Percentiles rank a stretch among this genome's conserved stretches.
phyloP scores from a whole-genome alignment of 2,888 invertebrate species.

The Dendrolimus houi region DNA sequence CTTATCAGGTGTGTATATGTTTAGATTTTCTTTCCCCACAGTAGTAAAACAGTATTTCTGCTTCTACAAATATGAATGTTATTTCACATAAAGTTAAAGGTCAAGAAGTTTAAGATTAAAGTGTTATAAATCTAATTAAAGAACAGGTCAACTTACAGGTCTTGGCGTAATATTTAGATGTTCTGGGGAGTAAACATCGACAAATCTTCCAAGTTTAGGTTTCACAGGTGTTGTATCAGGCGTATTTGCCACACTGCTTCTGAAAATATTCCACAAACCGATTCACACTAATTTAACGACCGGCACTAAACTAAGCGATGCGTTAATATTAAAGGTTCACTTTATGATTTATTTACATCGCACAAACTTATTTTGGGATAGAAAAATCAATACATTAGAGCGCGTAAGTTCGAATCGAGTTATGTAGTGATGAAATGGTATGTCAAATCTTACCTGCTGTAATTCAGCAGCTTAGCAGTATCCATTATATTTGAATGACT shows the following conservation, averaged over 20 bases:
- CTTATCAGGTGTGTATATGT: conserved; percentile 47
- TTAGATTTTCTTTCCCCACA: conserved; percentile 42
- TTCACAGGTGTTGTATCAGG: conserved; percentile 48
- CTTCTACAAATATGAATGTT: background rate
- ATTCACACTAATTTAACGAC: conserved; percentile 8
- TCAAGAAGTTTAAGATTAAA: background rate
- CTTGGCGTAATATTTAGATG: conserved; percentile 65
- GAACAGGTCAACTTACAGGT: conserved; percentile 41
- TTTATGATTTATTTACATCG: conserved; percentile 74
- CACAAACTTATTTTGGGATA: conserved; percentile 60
- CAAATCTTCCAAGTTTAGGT: conserved; percentile 56
- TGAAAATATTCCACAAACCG: conserved; percentile 19
- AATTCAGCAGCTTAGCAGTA: conserved; percentile 23
- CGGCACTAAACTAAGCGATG: conserved; percentile 23
- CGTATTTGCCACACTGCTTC: conserved; percentile 31
- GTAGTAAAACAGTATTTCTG: background rate
- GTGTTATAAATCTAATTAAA: background rate
- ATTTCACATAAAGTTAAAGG: background rate
- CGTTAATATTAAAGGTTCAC: conserved; percentile 39
- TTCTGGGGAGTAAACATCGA: conserved; percentile 66
- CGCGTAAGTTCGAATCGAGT: conserved; percentile 64
- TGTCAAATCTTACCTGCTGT: conserved; percentile 35
- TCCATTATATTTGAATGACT: conserved; percentile 28
- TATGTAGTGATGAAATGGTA: conserved; percentile 11
- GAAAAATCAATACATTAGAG: conserved; percentile 70